Evolutionary conservation across 2,888 invertebrate genomes (phyloP).

Genomic region (Neoitamus cyanurus): DNA sequence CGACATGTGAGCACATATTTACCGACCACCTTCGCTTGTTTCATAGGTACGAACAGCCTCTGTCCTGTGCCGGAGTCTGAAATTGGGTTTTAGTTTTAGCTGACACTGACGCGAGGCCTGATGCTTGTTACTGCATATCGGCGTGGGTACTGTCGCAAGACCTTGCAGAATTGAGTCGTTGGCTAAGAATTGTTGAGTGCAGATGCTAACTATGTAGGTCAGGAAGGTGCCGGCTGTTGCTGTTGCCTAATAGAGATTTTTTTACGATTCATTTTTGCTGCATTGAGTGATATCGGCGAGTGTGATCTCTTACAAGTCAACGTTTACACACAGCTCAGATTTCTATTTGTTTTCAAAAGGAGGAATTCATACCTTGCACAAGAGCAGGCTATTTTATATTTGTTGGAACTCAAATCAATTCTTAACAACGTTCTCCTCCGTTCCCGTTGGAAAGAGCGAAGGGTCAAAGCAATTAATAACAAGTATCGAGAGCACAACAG

Average conservation of each 20-base stretch:
- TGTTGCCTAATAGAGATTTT: slow-evolving; percentile 14
- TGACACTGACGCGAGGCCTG: slow-evolving; percentile 29
- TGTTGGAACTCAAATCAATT: not conserved
- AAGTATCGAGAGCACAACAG: slow-evolving; percentile 23
- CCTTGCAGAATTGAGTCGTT: slow-evolving; percentile 34
- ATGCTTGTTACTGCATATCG: slow-evolving; percentile 36
- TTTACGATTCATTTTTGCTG: slow-evolving; percentile 1
- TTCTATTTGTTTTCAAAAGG: not conserved
- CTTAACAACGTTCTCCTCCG: not conserved
- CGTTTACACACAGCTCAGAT: not conserved
- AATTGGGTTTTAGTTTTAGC: slow-evolving; percentile 36
- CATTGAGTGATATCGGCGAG: not conserved
- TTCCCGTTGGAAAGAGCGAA: not conserved
- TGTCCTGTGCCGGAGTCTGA: not conserved
- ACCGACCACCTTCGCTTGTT: not conserved
- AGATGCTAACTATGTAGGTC: slow-evolving; percentile 40
- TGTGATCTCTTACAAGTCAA: not conserved
- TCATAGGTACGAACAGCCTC: not conserved
- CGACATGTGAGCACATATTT: slow-evolving; percentile 30
- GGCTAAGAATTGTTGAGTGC: slow-evolving; percentile 31
- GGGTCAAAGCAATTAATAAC: slow-evolving; percentile 34
- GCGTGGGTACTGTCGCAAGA: slow-evolving; percentile 25
- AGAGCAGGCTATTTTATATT: not conserved
- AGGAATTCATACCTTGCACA: not conserved
- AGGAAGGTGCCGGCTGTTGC: slow-evolving; percentile 43